Conservation (phyloP, 2,113 vertebrate species). For the Chloropsis cyanopogon region DNA sequence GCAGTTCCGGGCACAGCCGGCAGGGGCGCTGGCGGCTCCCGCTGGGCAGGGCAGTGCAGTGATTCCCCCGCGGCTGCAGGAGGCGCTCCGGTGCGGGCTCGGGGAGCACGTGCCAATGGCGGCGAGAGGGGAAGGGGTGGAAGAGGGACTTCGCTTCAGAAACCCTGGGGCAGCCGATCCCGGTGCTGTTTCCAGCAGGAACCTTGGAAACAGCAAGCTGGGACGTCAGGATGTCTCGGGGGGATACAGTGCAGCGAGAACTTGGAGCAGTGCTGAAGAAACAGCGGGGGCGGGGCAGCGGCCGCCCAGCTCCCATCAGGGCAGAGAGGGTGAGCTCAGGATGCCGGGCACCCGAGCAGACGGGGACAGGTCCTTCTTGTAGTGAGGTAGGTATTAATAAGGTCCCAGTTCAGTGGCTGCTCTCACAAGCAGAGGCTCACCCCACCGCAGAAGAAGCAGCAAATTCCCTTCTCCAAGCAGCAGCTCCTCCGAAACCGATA, state of each 20-base stretch:
- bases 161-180: background rate
- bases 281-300: background rate
- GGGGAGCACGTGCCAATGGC: accelerated
- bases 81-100: background rate
- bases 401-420: background rate
- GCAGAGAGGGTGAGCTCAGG: background rate
- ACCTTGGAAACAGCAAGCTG: background rate
- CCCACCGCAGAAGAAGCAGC: background rate
- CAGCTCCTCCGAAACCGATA: background rate
- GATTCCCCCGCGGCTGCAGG: background rate
- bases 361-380: background rate
- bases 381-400: background rate
- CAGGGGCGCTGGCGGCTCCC: background rate
- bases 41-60: background rate
- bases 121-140: background rate
- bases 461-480: background rate
- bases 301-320: background rate
- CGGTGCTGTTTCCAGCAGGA: too few species aligned
- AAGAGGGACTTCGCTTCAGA: background rate
- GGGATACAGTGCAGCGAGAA: background rate
- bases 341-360: background rate
- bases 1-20: background rate
- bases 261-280: background rate
- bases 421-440: background rate
- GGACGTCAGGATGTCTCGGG: accelerated